A percentile compares a stretch with the other conserved stretches of the same genome.
These are phyloP conservation scores for Etia nguti DNA, from an alignment of 2,113 vertebrate genomes.

Conservation along the genomic window DNA sequence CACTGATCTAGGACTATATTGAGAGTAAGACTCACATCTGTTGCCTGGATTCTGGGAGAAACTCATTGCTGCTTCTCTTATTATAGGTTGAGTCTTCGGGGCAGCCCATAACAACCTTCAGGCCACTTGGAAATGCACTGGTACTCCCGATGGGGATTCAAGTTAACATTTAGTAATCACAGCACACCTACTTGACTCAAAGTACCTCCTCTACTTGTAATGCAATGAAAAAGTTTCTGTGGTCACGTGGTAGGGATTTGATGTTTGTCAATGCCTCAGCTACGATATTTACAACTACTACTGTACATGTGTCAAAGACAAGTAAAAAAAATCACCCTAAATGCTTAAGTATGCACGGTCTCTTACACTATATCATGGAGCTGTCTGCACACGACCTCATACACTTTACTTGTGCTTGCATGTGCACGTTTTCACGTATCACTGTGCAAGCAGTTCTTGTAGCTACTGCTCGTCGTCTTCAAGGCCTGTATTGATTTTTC, in stretches of 20 bases:
- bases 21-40: not conserved
- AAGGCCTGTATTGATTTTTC: conserved; percentile 19
- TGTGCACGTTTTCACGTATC: not conserved
- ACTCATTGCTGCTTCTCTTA: not conserved
- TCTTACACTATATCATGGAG: not conserved
- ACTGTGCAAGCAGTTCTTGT: not conserved
- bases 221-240: not conserved
- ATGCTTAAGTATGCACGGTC: conserved; percentile 5
- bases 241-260: not conserved
- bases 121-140: not conserved
- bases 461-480: not conserved
- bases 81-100: not conserved
- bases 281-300: not conserved
- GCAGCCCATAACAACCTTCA: not conserved
- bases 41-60: not conserved
- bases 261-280: not conserved
- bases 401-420: not conserved
- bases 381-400: not conserved
- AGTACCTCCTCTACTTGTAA: not conserved
- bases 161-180: not conserved
- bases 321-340: not conserved
- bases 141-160: not conserved
- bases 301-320: not conserved
- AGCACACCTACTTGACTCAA: not conserved
- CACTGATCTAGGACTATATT: not conserved